A percentile compares a stretch with the other conserved stretches of the same genome.
phyloP scores from a whole-genome alignment of 2,888 invertebrate species.

The Thalpophila matura region DNA sequence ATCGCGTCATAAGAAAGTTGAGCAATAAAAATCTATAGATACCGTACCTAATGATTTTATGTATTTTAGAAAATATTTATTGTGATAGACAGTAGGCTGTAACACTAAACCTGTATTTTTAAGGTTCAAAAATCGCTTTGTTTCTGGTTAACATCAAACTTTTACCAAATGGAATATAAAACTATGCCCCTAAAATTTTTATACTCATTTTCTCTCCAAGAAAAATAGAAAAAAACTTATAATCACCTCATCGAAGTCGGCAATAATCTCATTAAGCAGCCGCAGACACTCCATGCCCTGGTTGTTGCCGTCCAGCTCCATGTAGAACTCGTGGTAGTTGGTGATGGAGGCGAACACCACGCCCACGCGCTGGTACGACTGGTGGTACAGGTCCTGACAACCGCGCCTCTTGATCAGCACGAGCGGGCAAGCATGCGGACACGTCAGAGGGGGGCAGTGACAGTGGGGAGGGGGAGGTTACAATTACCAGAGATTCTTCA shows the following conservation, averaged over 20 bases:
- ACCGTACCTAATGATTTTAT: too few species aligned
- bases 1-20: background rate
- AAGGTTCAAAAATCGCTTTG: too few species aligned
- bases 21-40: background rate
- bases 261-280: slow-evolving; percentile 97
- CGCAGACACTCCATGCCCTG: slow-evolving; percentile 97
- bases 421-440: slow-evolving; percentile 43
- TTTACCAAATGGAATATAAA: too few species aligned
- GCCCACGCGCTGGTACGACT: slow-evolving; percentile 97
- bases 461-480: slow-evolving; percentile 4
- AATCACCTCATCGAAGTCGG: slow-evolving; percentile 97
- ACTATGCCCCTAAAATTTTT: too few species aligned
- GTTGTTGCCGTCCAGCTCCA: slow-evolving; percentile 97
- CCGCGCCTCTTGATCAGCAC: slow-evolving; percentile 66
- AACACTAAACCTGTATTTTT: too few species aligned
- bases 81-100: too few species aligned
- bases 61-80: too few species aligned
- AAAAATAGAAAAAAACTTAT: background rate
- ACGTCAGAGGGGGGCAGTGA: slow-evolving; percentile 37
- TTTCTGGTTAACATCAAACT: too few species aligned
- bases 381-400: slow-evolving; percentile 96
- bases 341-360: slow-evolving; percentile 98
- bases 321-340: slow-evolving; percentile 98
- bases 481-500: background rate
- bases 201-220: too few species aligned